A percentile compares a stretch with the other conserved stretches of the same genome.
Evolutionary conservation across 2,797 vertebrate species (phyloP).

Genomic region (Triplophysa yarkandensis): DNA sequence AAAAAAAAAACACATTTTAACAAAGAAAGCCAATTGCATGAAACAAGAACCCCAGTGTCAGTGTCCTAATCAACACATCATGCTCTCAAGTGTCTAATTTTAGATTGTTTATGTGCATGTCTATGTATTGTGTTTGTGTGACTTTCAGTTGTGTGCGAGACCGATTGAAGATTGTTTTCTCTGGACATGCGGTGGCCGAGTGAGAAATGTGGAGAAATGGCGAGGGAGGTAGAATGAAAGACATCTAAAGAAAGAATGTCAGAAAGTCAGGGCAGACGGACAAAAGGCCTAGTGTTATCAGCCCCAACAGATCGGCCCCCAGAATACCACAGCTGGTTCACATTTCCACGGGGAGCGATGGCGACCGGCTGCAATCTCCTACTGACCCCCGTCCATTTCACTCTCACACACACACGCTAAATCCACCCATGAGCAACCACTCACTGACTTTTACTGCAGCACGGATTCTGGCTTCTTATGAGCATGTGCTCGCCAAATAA

Average conservation of each 20-base stretch:
- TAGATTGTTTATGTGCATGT: constrained; percentile 10
- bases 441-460: background rate
- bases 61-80: constrained; percentile 11
- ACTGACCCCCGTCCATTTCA: constrained; percentile 15
- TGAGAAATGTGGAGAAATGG: constrained; percentile 33
- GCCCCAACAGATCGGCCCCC: constrained; percentile 56
- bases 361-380: constrained; percentile 63
- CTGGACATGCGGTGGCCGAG: constrained; percentile 21
- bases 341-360: constrained; percentile 69
- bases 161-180: constrained; percentile 41
- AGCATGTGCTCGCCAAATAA: background rate
- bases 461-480: background rate
- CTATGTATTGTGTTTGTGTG: constrained; percentile 11
- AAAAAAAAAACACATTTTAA: background rate
- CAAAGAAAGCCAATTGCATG: background rate
- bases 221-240: constrained; percentile 14
- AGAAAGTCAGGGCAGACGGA: constrained; percentile 52
- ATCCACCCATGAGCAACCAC: constrained; percentile 15
- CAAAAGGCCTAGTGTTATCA: constrained; percentile 69
- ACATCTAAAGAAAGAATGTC: constrained; percentile 46
- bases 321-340: constrained; percentile 72
- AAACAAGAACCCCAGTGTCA: background rate
- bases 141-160: constrained; percentile 27
- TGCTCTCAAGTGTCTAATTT: background rate
- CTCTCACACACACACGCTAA: constrained; percentile 17